phyloP scores from a whole-genome alignment of 2,797 vertebrate genomes.

The Chelmon rostratus region DNA sequence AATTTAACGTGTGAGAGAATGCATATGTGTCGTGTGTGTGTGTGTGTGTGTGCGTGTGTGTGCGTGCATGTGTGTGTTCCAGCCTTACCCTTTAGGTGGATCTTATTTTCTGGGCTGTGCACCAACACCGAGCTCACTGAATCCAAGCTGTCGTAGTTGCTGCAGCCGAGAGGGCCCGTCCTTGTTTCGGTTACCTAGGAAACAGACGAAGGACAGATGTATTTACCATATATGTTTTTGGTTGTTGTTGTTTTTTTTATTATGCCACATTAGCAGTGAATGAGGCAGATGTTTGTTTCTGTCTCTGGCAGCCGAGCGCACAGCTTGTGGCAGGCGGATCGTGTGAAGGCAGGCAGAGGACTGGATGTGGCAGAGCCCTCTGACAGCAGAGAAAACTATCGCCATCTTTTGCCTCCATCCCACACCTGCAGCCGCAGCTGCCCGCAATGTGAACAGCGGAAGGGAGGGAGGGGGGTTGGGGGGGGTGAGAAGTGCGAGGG shows the following conservation, averaged over 20 bases:
- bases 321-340: slow-evolving; percentile 44
- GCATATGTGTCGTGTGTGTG: slow-evolving; percentile 14
- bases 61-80: slow-evolving; percentile 22
- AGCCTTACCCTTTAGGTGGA: slow-evolving; percentile 94
- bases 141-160: slow-evolving; percentile 99
- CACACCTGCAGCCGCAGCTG: slow-evolving; percentile 65
- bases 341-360: slow-evolving; percentile 48
- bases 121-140: slow-evolving; percentile 98
- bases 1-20: not conserved
- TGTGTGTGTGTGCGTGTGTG: slow-evolving; percentile 17
- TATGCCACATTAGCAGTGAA: slow-evolving; percentile 70
- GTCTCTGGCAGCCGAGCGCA: slow-evolving; percentile 48
- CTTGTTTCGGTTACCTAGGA: slow-evolving; percentile 97
- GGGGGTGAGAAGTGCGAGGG: not conserved
- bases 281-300: slow-evolving; percentile 71
- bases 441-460: slow-evolving; percentile 9
- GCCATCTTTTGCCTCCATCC: slow-evolving; percentile 43
- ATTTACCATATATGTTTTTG: slow-evolving; percentile 34
- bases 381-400: slow-evolving; percentile 58
- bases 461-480: not conserved
- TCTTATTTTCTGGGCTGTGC: slow-evolving; percentile 98
- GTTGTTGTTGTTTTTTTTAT: slow-evolving; percentile 30
- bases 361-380: slow-evolving; percentile 52
- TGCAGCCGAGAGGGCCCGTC: slow-evolving; percentile 98
- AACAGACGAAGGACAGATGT: slow-evolving; percentile 65